Conservation (phyloP, 2,797 vertebrate genomes). For the Myiotriccus ornatus region DNA sequence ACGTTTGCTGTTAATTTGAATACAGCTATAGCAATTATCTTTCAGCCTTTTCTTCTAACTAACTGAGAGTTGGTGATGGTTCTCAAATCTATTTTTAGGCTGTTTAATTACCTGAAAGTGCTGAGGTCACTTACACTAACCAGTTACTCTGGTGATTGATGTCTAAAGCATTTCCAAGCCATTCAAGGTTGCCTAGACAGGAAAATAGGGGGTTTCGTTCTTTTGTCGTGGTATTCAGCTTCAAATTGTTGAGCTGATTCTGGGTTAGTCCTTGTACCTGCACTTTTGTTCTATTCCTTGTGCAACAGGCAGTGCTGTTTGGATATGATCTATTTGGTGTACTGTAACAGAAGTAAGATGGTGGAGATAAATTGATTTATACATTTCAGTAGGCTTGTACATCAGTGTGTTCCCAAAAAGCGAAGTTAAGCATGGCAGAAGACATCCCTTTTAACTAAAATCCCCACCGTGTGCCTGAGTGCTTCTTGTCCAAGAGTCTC, state of each 20-base stretch:
- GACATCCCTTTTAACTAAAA: not conserved
- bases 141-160: not conserved
- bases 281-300: not conserved
- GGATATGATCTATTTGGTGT: not conserved
- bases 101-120: not conserved
- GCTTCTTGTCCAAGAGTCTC: not conserved
- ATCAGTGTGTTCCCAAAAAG: not conserved
- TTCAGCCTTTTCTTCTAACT: not conserved
- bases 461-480: not conserved
- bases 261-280: not conserved
- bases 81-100: not conserved
- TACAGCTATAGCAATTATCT: not conserved
- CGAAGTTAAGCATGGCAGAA: not conserved
- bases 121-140: not conserved
- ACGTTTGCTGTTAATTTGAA: not conserved
- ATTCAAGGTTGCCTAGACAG: not conserved
- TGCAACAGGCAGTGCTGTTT: not conserved
- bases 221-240: not conserved
- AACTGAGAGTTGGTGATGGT: not conserved
- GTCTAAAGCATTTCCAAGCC: not conserved
- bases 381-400: not conserved
- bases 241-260: not conserved
- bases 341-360: not conserved
- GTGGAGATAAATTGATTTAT: not conserved
- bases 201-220: not conserved